Conservation (phyloP, 1,140 invertebrate species). For the Paraescarpia echinospica region DNA sequence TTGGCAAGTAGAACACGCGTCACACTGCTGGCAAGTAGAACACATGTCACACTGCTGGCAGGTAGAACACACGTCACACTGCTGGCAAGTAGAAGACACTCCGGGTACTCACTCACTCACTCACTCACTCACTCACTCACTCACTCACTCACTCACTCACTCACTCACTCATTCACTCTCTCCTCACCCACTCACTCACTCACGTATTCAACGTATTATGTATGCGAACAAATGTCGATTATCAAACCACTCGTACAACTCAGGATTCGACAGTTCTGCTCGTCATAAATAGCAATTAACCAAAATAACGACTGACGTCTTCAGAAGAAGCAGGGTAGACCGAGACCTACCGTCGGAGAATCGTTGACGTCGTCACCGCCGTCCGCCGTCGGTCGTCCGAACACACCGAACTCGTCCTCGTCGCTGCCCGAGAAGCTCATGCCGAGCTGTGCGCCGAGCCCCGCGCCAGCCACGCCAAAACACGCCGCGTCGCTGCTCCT, state of each 20-base stretch:
- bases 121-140: no score
- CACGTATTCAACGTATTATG: no score
- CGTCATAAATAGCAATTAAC: not conserved
- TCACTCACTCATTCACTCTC: no score
- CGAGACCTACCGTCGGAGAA: not conserved
- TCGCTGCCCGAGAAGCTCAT: not conserved
- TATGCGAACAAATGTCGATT: no score
- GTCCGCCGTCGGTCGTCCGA: not conserved
- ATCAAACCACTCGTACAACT: not conserved
- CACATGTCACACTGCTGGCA: no score
- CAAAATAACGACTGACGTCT: not conserved
- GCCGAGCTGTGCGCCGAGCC: not conserved
- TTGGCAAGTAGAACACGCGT: no score
- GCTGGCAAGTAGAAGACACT: no score
- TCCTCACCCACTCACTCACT: no score
- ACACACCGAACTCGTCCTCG: not conserved
- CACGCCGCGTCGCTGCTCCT: not conserved
- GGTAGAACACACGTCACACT: no score
- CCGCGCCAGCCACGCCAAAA: not conserved
- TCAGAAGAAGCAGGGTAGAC: not conserved
- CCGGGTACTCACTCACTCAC: no score
- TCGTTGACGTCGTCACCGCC: not conserved
- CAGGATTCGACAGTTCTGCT: not conserved
- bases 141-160: no score
- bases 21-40: no score